Conservation (phyloP, 2,888 invertebrate genomes). For the Gymnosoma rotundatum region DNA sequence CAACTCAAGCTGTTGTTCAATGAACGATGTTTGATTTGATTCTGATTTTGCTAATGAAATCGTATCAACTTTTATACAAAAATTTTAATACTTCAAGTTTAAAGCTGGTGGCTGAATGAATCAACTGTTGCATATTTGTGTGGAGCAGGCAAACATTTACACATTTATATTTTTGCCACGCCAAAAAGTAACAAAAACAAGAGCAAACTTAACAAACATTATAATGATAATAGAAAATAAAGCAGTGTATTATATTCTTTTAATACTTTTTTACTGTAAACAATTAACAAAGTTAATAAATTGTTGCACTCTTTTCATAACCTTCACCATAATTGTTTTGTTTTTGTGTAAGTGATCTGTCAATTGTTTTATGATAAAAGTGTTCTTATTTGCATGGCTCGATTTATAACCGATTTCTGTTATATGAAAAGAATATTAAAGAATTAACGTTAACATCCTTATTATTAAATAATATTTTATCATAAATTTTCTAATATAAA, state of each 20-base stretch:
- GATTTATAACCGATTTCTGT: too few species aligned
- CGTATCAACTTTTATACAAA: slow-evolving; percentile 80
- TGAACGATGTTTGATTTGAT: slow-evolving; percentile 79
- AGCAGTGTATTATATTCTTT: neutral
- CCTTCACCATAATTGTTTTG: slow-evolving; percentile 37
- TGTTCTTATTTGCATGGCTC: too few species aligned
- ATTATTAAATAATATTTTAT: too few species aligned
- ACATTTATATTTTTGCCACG: slow-evolving; percentile 46
- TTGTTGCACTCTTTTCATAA: slow-evolving; percentile 35
- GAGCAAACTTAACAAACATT: slow-evolving; percentile 12
- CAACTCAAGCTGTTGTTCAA: slow-evolving; percentile 76
- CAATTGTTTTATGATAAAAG: too few species aligned
- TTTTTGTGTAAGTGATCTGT: neutral
- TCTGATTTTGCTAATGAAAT: slow-evolving; percentile 81
- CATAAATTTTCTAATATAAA: too few species aligned
- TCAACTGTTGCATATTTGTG: slow-evolving; percentile 11
- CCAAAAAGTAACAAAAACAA: slow-evolving; percentile 53
- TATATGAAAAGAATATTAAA: too few species aligned
- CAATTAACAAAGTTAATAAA: slow-evolving; percentile 44
- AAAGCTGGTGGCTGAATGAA: neutral
- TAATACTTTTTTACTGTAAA: slow-evolving; percentile 28
- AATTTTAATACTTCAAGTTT: slow-evolving; percentile 43
- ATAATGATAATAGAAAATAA: slow-evolving; percentile 13
- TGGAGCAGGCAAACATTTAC: slow-evolving; percentile 14
- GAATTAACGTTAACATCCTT: too few species aligned